Evolutionary conservation across 1,140 invertebrate species (phyloP).

Genomic region (Pseudoatta argentina): DNA sequence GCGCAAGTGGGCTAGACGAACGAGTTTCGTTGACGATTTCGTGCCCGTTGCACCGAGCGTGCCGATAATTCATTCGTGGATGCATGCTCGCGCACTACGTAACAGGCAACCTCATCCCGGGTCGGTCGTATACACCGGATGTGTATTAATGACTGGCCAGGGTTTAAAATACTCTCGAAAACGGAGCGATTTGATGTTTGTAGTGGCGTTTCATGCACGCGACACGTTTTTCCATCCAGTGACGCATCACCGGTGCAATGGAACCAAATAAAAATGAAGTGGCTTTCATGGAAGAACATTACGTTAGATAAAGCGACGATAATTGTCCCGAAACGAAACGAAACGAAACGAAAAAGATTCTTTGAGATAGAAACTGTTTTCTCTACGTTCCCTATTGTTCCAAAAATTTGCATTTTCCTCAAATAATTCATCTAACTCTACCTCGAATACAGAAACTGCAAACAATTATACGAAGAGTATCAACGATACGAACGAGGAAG

Average conservation of each 20-base stretch:
- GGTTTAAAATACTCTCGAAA: constrained; percentile 74
- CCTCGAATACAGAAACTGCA: not conserved
- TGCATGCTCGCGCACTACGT: constrained; percentile 41
- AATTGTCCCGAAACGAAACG: not conserved
- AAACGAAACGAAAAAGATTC: not conserved
- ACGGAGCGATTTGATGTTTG: constrained; percentile 61
- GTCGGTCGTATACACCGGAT: constrained; percentile 48
- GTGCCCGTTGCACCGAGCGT: constrained; percentile 51
- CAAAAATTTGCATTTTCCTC: not conserved
- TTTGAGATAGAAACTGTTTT: not conserved
- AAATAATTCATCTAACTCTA: not conserved
- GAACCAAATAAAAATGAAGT: constrained; percentile 40
- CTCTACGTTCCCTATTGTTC: not conserved
- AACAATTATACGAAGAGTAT: not conserved
- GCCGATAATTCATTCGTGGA: constrained; percentile 71
- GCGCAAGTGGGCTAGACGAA: constrained; percentile 38
- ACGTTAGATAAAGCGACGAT: constrained; percentile 20
- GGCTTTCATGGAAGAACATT: constrained; percentile 3
- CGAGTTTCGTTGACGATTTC: constrained; percentile 62
- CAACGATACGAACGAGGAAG: not conserved
- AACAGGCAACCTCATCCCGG: constrained; percentile 11
- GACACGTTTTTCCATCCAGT: constrained; percentile 58
- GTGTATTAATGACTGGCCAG: constrained; percentile 76
- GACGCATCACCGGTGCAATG: constrained; percentile 66
- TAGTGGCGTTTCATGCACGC: constrained; percentile 23